These are phyloP conservation scores for Drosophila kohkoa DNA, from an alignment of 1,140 invertebrate genomes.

Conservation along the genomic window DNA sequence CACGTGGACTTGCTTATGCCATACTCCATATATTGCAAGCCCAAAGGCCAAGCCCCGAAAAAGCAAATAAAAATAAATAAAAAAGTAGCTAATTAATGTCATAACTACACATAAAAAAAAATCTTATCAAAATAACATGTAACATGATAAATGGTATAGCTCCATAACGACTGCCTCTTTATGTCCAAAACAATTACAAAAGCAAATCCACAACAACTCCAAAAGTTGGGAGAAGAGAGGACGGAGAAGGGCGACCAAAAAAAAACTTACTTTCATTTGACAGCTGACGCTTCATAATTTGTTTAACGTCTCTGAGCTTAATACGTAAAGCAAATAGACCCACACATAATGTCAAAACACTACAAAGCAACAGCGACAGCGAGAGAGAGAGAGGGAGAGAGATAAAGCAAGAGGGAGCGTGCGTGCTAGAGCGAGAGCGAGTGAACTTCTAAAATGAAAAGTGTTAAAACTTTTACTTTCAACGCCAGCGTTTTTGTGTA, in stretches of 20 bases:
- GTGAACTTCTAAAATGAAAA: constrained; percentile 78
- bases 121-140: constrained; percentile 43
- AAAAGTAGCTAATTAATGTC: constrained; percentile 25
- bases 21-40: neutral
- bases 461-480: constrained; percentile 77
- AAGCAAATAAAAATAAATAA: constrained; percentile 11
- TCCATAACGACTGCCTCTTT: constrained; percentile 23
- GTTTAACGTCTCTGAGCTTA: constrained; percentile 61
- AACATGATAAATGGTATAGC: constrained; percentile 36
- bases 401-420: constrained; percentile 12
- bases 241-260: constrained; percentile 16
- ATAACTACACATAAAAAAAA: constrained; percentile 14
- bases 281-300: constrained; percentile 70
- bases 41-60: constrained; percentile 3
- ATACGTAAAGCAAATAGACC: constrained; percentile 76
- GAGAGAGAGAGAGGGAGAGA: constrained; percentile 11
- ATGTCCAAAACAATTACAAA: constrained; percentile 36
- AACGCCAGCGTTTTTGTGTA: constrained; percentile 54
- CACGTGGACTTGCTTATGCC: neutral
- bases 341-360: constrained; percentile 22
- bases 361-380: constrained; percentile 21
- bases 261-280: constrained; percentile 57
- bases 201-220: constrained; percentile 25
- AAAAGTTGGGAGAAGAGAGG: constrained; percentile 25
- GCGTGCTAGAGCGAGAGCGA: neutral